Conservation (phyloP, 2,113 vertebrate genomes). For the Plecotus auritus region DNA sequence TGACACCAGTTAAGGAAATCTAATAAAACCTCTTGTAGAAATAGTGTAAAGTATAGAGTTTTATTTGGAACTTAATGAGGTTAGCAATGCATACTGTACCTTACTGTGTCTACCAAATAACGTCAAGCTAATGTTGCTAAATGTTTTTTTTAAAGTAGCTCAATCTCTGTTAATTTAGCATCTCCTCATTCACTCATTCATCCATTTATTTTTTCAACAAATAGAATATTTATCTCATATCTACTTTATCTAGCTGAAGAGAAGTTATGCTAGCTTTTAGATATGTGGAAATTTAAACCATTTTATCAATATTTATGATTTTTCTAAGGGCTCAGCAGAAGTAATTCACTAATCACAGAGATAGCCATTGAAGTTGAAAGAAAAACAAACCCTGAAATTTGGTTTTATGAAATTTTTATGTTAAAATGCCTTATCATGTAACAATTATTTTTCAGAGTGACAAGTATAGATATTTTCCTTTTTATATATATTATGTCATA, state of each 20-base stretch:
- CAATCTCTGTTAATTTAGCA: constrained; percentile 48
- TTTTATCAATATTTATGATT: constrained; percentile 13
- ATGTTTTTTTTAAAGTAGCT: constrained; percentile 18
- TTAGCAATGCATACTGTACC: constrained; percentile 66
- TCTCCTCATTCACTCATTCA: neutral
- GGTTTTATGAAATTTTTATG: neutral
- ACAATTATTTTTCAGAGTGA: neutral
- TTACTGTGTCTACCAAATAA: constrained; percentile 58
- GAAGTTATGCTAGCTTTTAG: neutral
- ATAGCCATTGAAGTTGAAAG: neutral
- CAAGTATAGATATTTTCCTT: neutral
- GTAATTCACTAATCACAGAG: neutral
- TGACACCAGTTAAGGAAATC: constrained; percentile 72
- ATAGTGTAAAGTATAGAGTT: constrained; percentile 72
- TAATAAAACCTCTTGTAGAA: constrained; percentile 74
- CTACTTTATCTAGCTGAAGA: neutral
- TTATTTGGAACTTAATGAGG: constrained; percentile 75
- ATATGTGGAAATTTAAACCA: neutral
- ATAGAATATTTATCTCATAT: neutral
- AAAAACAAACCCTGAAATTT: neutral
- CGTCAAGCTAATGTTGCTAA: constrained; percentile 7
- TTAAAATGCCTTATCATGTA: neutral
- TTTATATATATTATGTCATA: neutral
- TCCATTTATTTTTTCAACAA: constrained; percentile 14
- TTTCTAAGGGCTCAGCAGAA: neutral